These are phyloP conservation scores for Australoheros facetus DNA, from an alignment of 2,797 vertebrate species.

Conservation along the genomic window DNA sequence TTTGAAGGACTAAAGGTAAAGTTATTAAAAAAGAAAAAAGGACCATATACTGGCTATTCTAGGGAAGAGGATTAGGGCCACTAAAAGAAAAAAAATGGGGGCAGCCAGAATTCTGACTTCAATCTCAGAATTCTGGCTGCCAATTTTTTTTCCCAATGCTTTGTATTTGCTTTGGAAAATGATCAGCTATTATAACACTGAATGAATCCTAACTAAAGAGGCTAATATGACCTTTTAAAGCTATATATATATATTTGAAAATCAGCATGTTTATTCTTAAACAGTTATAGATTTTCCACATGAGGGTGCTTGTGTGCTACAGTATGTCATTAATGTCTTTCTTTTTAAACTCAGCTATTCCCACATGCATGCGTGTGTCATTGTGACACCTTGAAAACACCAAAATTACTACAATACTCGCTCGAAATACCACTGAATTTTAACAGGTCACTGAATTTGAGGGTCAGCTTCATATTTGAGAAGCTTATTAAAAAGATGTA, in stretches of 20 bases:
- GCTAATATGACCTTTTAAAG: not conserved
- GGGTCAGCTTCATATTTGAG: slow-evolving; percentile 6
- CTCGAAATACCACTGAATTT: not conserved
- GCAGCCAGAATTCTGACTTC: too few species aligned
- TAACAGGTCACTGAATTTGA: not conserved
- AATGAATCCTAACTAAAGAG: not conserved
- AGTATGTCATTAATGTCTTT: not conserved
- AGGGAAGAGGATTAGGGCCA: too few species aligned
- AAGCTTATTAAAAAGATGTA: slow-evolving; percentile 21
- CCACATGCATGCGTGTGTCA: not conserved
- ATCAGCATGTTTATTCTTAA: not conserved
- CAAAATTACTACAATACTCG: slow-evolving; percentile 25
- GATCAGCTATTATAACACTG: not conserved
- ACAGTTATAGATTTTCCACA: not conserved
- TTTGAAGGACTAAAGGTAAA: not conserved
- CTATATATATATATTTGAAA: not conserved
- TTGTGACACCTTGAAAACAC: slow-evolving; percentile 10
- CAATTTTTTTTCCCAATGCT: too few species aligned
- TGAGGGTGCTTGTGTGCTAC: not conserved
- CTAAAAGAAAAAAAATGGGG: too few species aligned
- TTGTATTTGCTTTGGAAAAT: not conserved
- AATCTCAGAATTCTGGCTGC: too few species aligned
- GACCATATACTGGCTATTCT: not conserved
- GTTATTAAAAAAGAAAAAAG: not conserved
- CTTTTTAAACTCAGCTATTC: not conserved